A percentile compares a stretch with the other conserved stretches of the same genome.
phyloP scores from a whole-genome alignment of 1,140 invertebrate genomes.

The Drosophila simulans region DNA sequence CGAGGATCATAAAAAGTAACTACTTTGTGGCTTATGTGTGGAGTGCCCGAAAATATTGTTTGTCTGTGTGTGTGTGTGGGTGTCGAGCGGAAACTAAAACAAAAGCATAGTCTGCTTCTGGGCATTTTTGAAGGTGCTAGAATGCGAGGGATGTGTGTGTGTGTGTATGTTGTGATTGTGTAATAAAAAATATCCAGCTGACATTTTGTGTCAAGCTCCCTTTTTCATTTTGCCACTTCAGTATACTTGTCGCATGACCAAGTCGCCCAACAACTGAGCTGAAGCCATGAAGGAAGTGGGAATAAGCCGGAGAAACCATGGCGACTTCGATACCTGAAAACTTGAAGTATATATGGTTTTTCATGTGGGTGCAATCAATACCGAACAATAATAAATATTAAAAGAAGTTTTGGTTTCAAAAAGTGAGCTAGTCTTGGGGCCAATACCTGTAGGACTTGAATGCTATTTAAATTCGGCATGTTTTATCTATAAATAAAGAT shows the following conservation, averaged over 20 bases:
- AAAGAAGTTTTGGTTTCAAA: not conserved
- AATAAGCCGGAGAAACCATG: constrained; percentile 6
- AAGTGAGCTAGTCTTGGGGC: too few relatives aligned
- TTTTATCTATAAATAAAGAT: too few relatives aligned
- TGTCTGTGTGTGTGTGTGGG: constrained; percentile 16
- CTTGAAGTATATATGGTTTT: constrained; percentile 7
- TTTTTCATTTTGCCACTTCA: constrained; percentile 81
- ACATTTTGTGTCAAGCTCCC: constrained; percentile 83
- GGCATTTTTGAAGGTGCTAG: constrained; percentile 38
- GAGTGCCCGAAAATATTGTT: constrained; percentile 54
- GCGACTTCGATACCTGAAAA: not conserved
- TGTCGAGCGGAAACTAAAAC: constrained; percentile 37
- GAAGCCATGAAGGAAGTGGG: not conserved
- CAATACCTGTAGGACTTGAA: too few relatives aligned
- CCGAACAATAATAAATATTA: not conserved
- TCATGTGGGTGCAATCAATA: not conserved
- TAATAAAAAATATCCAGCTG: constrained; percentile 84
- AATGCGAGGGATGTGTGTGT: constrained; percentile 2
- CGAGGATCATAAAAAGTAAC: constrained; percentile 76
- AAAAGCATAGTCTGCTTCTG: constrained; percentile 32
- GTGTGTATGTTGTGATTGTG: constrained; percentile 73
- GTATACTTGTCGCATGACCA: constrained; percentile 51
- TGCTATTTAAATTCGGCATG: too few relatives aligned
- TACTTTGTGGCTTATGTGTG: constrained; percentile 80
- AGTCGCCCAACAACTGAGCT: constrained; percentile 19